A percentile compares a stretch with the other conserved stretches of the same genome.
Conservation (phyloP, 2,113 vertebrate species). For the Ictidomys tridecemlineatus region DNA sequence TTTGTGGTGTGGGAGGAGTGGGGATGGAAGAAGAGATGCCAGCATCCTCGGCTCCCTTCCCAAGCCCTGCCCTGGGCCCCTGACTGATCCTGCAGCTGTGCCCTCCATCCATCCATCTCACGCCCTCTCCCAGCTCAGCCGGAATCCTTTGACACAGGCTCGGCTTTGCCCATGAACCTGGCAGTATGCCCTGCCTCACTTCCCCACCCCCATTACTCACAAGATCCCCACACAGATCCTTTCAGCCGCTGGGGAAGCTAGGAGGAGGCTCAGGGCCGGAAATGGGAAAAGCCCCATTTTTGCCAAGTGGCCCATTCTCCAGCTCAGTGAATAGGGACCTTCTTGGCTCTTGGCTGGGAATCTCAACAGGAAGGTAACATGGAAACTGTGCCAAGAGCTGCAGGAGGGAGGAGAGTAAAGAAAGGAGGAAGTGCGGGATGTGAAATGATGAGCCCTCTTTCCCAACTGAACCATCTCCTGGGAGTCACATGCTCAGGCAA, state of each 20-base stretch:
- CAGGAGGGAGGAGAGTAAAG: neutral
- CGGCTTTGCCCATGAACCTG: conserved; percentile 69
- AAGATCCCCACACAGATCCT: conserved; percentile 75
- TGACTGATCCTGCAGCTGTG: conserved; percentile 72
- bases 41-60: conserved; percentile 61
- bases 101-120: conserved; percentile 63
- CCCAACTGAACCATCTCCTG: neutral
- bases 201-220: conserved; percentile 69
- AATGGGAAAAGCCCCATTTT: conserved; percentile 72
- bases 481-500: neutral
- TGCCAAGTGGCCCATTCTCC: conserved; percentile 80
- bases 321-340: conserved; percentile 80
- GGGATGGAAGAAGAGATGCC: conserved; percentile 2
- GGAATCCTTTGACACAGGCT: conserved; percentile 57
- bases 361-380: conserved; percentile 75
- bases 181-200: conserved; percentile 60
- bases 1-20: conserved; percentile 20
- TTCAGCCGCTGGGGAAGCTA: conserved; percentile 73
- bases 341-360: conserved; percentile 77
- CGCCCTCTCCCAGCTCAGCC: conserved; percentile 61
- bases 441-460: conserved; percentile 49
- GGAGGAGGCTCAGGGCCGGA: conserved; percentile 70
- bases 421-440: conserved; percentile 9
- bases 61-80: conserved; percentile 51
- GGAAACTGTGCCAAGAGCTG: conserved; percentile 71